Base-by-base conservation (phyloP, 2,888 invertebrate species). In the Sipha maydis region DNA sequence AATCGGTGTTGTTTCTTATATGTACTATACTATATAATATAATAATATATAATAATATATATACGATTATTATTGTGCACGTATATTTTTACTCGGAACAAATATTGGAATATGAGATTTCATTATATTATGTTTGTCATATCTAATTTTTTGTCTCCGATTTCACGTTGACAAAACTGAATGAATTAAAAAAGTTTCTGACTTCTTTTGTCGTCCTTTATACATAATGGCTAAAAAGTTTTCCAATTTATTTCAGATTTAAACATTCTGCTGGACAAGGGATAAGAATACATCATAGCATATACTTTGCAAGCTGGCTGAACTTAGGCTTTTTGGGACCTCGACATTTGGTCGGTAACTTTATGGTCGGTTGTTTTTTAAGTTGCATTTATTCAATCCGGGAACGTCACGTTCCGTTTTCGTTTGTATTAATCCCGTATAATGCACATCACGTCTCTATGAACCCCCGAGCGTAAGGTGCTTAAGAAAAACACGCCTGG, bases 241-340 rank as follows among this genome's bases (percentile, higher is more conserved):
- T 88, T 88, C 80, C 86, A 88, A 88, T 88, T 88, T 88, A 88
- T 88, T 88, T 80, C 61, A 73, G 80, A 88, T 88, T 88, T 80
- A 80, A 80, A 75, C 86, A 80, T 79, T 54, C 56, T 56, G 78
- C 85, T 21, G 79, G 85, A 78, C 85, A 86, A 86, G 79, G 85
- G 61, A 86, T 56, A 73, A 85, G 85, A 71, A 69, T 71, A 69
- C 56, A 78, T 48, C 34, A 85, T 67, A 85, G 31, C 61, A 8
- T 85, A 8, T 41, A n/a, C 7, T 11, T 61, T 85, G 31, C 28
- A n/a, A 17, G 77, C 67, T 2, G 77, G 77, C 48, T 38, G 48
- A 85, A 77, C 77, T 48, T 41, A 9, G 77, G 31, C 67, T 41
- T 69, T 77, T 85, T 25, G 78, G 85, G 69, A 48, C 41, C 67